A percentile compares a stretch with the other conserved stretches of the same genome.
phyloP scores from a whole-genome alignment of 1,140 invertebrate genomes.

The Plodia interpunctella region DNA sequence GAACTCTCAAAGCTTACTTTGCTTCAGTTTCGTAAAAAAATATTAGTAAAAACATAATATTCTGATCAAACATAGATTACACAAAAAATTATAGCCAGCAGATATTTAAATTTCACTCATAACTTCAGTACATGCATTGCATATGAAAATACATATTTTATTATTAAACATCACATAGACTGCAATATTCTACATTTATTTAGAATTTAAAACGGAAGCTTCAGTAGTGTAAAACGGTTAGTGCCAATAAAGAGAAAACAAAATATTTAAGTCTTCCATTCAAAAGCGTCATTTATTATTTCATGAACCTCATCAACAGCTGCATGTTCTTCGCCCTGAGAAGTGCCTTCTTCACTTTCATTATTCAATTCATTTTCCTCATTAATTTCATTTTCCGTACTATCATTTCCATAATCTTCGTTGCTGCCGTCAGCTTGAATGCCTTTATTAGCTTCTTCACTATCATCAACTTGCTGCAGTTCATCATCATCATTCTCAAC shows the following conservation, averaged over 20 bases:
- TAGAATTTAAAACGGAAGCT: slow-evolving; percentile 22
- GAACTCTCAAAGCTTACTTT: no score
- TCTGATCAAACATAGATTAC: no score
- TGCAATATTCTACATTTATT: background rate
- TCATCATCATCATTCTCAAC: slow-evolving; percentile 42
- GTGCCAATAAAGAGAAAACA: slow-evolving; percentile 39
- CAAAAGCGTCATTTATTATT: slow-evolving; percentile 13
- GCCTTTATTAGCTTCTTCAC: slow-evolving; percentile 9
- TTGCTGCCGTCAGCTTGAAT: background rate
- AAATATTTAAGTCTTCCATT: slow-evolving; percentile 7
- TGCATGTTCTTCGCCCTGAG: slow-evolving; percentile 36
- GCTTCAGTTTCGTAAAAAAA: no score
- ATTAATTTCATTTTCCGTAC: background rate
- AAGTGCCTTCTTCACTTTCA: slow-evolving; percentile 28
- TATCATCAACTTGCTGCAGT: slow-evolving; percentile 30
- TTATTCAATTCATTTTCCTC: slow-evolving; percentile 26
- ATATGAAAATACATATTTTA: no score
- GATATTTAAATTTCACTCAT: no score
- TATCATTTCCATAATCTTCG: slow-evolving; percentile 4
- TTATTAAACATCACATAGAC: no score
- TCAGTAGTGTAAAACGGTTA: slow-evolving; percentile 41
- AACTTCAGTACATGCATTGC: no score
- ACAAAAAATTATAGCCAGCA: no score
- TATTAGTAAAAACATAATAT: background rate
- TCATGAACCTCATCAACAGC: slow-evolving; percentile 28